Percentiles rank a stretch among this genome's conserved stretches.
phyloP scores from a whole-genome alignment of 2,113 vertebrate genomes.

The Bambusicola thoracicus region DNA sequence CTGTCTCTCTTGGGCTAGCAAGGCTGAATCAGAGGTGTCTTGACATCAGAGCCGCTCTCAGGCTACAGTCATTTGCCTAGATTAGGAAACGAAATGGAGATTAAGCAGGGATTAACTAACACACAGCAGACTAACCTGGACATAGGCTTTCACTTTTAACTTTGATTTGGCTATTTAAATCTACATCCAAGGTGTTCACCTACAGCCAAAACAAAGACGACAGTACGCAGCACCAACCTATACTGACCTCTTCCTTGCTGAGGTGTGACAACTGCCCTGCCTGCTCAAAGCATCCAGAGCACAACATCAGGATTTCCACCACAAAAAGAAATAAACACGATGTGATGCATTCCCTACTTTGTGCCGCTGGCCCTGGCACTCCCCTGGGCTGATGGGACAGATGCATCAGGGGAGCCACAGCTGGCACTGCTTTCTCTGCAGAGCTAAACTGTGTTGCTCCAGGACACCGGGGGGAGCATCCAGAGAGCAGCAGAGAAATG shows the following conservation, averaged over 20 bases:
- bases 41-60: rapidly evolving
- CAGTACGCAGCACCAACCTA: background rate
- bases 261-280: background rate
- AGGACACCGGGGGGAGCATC: background rate
- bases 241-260: background rate
- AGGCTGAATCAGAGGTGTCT: background rate
- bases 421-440: background rate
- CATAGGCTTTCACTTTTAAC: conserved; percentile 34
- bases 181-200: rapidly evolving
- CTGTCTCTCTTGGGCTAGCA: rapidly evolving
- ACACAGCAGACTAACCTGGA: background rate
- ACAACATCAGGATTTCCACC: background rate
- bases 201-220: background rate
- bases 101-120: conserved; percentile 36
- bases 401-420: background rate
- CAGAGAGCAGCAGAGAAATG: background rate
- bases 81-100: conserved; percentile 24
- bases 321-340: background rate
- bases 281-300: background rate
- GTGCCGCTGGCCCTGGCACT: background rate
- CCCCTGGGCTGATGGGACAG: background rate
- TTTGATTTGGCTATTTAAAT: background rate
- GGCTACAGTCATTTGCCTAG: background rate
- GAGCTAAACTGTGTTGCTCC: background rate
- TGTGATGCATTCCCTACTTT: rapidly evolving